Evolutionary conservation across 2,888 invertebrate species (phyloP).

Genomic region (Cistogaster globosa): DNA sequence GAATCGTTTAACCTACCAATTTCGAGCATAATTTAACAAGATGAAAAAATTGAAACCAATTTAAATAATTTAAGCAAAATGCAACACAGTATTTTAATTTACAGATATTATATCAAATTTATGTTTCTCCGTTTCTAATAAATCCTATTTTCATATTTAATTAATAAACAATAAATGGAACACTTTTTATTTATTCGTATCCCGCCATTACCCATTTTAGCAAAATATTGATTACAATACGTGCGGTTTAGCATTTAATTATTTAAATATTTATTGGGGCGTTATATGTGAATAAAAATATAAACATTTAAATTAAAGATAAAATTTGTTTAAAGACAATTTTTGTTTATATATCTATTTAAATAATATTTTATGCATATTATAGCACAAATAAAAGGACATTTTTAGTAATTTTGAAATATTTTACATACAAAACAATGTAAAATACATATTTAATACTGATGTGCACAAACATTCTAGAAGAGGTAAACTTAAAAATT

Average conservation of each 20-base stretch:
- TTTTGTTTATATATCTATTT: neutral
- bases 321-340: neutral
- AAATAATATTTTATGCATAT: no score
- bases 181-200: neutral
- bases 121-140: neutral
- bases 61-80: neutral
- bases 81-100: no score
- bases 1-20: neutral
- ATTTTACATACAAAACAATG: no score
- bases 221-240: neutral
- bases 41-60: neutral
- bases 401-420: no score
- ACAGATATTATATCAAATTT: neutral
- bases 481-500: no score
- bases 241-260: slow-evolving; percentile 28
- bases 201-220: neutral
- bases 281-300: slow-evolving; percentile 15
- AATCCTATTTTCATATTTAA: neutral
- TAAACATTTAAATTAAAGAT: neutral
- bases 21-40: neutral
- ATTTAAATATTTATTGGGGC: slow-evolving; percentile 13
- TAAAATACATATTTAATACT: no score
- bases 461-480: no score
- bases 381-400: no score
- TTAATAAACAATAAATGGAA: neutral